Evolutionary conservation across 2,888 invertebrate genomes (phyloP), one percentile per base, ranked within the genome.

Genomic region (Pseudanteris insignis): DNA sequence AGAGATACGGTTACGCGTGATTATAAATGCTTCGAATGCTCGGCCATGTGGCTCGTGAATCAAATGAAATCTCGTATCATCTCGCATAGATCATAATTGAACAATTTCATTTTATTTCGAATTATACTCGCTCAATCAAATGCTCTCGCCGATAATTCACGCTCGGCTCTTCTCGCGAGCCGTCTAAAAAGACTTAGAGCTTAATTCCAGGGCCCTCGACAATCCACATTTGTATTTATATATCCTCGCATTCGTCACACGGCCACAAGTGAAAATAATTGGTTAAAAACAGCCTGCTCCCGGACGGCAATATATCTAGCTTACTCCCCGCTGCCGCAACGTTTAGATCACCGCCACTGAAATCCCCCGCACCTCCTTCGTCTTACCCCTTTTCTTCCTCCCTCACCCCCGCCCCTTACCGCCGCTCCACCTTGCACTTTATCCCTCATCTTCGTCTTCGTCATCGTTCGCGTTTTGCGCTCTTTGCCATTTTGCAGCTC

Each of bases 221-320:
- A 40, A 50, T 43, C 34, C 59, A 50, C 50, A 50, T 60, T 50
- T 44, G 38, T 58, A 51, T 59, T 51, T 59, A 54, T 61, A 50
- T 41, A 34, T 32, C 29, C 67, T 67, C 69, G 64, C 68, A 83
- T 84, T 82, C 85, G 85, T 80, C 76, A 83, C 85, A 85, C 85
- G 84, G 83, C 83, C 75, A 75, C 77, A 76, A 78, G 76, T 77
- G 78, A 77, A 77, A 78, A 79, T 78, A 78, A 78, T 79, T 78
- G 77, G 77, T 78, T 75, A 77, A 78, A 79, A 78, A 78, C 75
- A 73, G 74, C 75, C 70, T 70, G 70, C 73, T 76, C 76, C 75
- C 74, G 70, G 70, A 67, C 71, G 71, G 77, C 73, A 76, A 78
- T 78, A 78, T 78, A 78, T 78, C 74, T 77, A 75, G 76, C 78